Evolutionary conservation across 1,140 invertebrate genomes (phyloP).

Genomic region (Drosophila pandora): DNA sequence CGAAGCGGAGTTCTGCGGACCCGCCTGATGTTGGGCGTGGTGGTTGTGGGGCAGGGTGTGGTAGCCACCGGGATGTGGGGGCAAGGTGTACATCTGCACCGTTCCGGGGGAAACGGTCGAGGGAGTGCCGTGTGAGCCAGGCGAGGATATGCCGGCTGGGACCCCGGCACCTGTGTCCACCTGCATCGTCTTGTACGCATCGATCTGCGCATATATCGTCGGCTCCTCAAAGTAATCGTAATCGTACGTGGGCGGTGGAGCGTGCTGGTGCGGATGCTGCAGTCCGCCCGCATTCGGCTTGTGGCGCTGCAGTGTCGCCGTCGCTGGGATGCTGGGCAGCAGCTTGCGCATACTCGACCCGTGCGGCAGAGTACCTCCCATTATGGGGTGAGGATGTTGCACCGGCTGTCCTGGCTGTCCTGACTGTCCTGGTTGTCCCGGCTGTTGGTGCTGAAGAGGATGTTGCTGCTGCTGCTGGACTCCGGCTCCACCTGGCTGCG

Average conservation of each 20-base stretch:
- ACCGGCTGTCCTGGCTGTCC: background rate
- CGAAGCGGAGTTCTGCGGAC: constrained; percentile 70
- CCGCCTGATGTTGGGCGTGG: constrained; percentile 55
- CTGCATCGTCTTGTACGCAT: constrained; percentile 85
- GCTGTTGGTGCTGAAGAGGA: constrained; percentile 27
- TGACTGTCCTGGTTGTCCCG: constrained; percentile 1
- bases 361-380: constrained; percentile 74
- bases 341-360: constrained; percentile 78
- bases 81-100: constrained; percentile 80
- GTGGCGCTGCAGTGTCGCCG: constrained; percentile 75
- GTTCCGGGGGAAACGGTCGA: constrained; percentile 79
- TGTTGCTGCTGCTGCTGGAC: constrained; percentile 63
- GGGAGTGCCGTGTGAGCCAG: constrained; percentile 75
- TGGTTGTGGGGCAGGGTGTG: constrained; percentile 81
- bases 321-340: constrained; percentile 72
- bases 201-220: constrained; percentile 89
- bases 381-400: constrained; percentile 42
- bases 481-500: constrained; percentile 43
- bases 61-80: constrained; percentile 78
- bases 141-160: constrained; percentile 69
- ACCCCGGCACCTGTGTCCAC: constrained; percentile 64
- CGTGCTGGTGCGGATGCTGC: constrained; percentile 78
- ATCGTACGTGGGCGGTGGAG: constrained; percentile 82
- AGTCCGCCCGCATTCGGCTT: constrained; percentile 75
- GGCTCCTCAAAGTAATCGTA: constrained; percentile 85